A percentile compares a stretch with the other conserved stretches of the same genome.
These are phyloP conservation scores for Sicus ferrugineus DNA, from an alignment of 2,888 invertebrate species.

Conservation along the genomic window DNA sequence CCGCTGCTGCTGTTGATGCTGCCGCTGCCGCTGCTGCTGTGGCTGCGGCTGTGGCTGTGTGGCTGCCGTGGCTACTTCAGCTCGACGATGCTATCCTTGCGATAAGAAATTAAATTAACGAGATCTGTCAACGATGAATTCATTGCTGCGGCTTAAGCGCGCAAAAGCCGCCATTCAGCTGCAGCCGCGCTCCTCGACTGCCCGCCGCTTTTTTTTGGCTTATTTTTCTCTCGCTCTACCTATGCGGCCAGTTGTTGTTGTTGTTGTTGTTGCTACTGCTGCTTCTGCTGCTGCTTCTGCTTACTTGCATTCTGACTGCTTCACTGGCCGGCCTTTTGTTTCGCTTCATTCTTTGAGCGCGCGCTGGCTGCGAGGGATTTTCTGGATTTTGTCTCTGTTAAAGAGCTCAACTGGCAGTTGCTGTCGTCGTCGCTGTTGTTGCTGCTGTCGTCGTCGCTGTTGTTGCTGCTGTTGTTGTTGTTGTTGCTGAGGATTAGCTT, in stretches of 20 bases:
- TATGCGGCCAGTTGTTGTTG: background rate
- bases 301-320: background rate
- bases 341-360: constrained; percentile 27
- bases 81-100: constrained; percentile 58
- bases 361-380: constrained; percentile 33
- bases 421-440: background rate
- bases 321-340: constrained; percentile 23
- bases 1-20: constrained; percentile 11
- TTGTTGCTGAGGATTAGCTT: constrained; percentile 49
- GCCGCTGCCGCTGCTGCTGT: constrained; percentile 6
- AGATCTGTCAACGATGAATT: constrained; percentile 64
- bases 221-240: background rate
- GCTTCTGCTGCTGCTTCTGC: background rate
- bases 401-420: background rate
- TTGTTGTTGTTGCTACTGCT: background rate
- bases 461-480: constrained; percentile 7
- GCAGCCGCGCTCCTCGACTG: background rate
- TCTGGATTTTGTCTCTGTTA: constrained; percentile 42
- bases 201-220: background rate
- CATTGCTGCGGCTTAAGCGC: constrained; percentile 63
- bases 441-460: background rate
- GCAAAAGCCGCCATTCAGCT: constrained; percentile 61
- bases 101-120: constrained; percentile 65
- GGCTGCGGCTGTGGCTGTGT: too few species aligned
- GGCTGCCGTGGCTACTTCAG: constrained; percentile 2